Evolutionary conservation across 2,113 vertebrate genomes (phyloP).

Genomic region (Vimba vimba): DNA sequence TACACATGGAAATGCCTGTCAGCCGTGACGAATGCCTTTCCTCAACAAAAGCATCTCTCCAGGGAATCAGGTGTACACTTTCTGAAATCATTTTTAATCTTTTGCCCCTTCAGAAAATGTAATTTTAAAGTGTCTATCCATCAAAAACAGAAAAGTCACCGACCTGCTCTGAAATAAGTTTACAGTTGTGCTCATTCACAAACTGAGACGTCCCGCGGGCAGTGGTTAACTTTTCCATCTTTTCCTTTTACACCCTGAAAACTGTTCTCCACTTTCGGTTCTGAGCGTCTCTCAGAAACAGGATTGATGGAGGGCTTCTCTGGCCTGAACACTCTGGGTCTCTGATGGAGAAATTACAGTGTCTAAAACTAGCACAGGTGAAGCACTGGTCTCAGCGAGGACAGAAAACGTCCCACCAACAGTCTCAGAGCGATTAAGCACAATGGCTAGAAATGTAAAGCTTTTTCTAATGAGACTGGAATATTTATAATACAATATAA

Average conservation of each 20-base stretch:
- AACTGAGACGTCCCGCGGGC: constrained; percentile 62
- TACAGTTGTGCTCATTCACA: constrained; percentile 48
- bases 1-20: constrained; percentile 60
- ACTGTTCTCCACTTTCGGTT: neutral
- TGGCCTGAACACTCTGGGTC: neutral
- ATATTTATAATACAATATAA: neutral
- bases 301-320: constrained; percentile 17
- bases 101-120: constrained; percentile 7
- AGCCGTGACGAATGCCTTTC: constrained; percentile 28
- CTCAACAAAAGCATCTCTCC: constrained; percentile 5
- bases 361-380: constrained; percentile 38
- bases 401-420: neutral
- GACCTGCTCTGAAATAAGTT: constrained; percentile 29
- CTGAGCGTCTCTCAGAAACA: constrained; percentile 61
- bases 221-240: constrained; percentile 60
- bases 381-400: constrained; percentile 47
- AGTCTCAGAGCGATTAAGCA: too few species aligned
- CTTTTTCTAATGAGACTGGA: constrained; percentile 50
- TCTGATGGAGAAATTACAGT: constrained; percentile 46
- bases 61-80: neutral
- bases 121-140: neutral
- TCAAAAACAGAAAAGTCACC: constrained; percentile 8
- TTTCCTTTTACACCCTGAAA: constrained; percentile 42
- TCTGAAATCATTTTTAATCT: constrained; percentile 20
- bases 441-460: constrained; percentile 50